A percentile compares a stretch with the other conserved stretches of the same genome.
phyloP scores from a whole-genome alignment of 1,140 invertebrate genomes.

The Sarcophaga bullata region DNA sequence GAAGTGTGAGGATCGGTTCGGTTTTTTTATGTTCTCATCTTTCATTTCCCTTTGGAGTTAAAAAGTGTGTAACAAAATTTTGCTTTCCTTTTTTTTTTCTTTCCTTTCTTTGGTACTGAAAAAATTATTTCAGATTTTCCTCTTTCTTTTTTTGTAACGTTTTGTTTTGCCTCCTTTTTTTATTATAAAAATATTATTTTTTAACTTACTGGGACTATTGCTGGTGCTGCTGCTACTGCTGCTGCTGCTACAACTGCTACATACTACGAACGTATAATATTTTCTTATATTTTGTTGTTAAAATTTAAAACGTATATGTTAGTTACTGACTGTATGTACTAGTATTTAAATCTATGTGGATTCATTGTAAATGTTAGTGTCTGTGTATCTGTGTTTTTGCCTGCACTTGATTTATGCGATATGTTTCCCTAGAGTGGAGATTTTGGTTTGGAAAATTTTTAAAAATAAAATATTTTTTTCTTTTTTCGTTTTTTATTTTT shows the following conservation, averaged over 20 bases:
- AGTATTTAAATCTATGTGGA: too few species aligned
- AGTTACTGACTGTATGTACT: too few species aligned
- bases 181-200: not conserved
- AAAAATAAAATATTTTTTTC: not conserved
- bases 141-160: not conserved
- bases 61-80: slow-evolving; percentile 8
- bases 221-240: too few species aligned
- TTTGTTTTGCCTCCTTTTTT: too few species aligned
- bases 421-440: slow-evolving; percentile 11
- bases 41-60: slow-evolving; percentile 10
- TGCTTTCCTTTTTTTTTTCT: not conserved
- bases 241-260: too few species aligned
- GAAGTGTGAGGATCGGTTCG: not conserved
- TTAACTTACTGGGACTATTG: not conserved
- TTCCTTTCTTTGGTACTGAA: not conserved
- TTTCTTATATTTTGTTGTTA: too few species aligned
- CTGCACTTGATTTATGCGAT: slow-evolving; percentile 8
- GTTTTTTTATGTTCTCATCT: not conserved
- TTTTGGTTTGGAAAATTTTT: not conserved
- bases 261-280: too few species aligned
- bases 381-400: not conserved
- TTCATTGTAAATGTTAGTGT: not conserved
- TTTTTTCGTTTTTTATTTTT: not conserved
- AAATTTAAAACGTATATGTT: too few species aligned
- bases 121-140: not conserved